Evolutionary conservation across 2,797 vertebrate genomes (phyloP).

Genomic region (Heterohyrax brucei): DNA sequence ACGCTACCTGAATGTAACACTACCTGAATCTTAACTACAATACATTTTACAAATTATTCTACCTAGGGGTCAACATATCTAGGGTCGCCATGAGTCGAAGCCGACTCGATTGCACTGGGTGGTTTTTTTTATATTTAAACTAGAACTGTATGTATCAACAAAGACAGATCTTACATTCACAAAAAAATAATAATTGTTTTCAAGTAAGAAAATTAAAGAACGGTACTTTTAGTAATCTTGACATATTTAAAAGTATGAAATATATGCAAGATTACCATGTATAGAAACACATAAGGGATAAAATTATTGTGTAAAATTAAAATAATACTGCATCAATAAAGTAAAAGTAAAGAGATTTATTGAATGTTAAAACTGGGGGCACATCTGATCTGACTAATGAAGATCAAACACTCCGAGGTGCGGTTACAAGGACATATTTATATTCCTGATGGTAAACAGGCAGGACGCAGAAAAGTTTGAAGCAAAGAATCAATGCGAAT

Average conservation of each 20-base stretch:
- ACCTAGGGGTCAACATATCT: neutral
- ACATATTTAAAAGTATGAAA: slow-evolving; percentile 7
- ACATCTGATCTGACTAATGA: no score
- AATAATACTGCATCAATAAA: no score
- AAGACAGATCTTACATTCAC: neutral
- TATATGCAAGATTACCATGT: neutral
- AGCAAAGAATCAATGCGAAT: no score
- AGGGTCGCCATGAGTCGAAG: no score
- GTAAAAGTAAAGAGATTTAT: no score
- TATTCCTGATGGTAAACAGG: no score
- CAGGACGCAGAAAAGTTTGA: no score
- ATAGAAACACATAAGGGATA: neutral
- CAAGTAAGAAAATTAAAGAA: neutral
- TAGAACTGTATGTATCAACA: neutral
- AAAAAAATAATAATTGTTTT: neutral
- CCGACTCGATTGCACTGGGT: no score
- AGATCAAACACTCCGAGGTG: no score
- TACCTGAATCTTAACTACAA: neutral
- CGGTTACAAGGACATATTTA: no score
- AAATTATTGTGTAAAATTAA: neutral
- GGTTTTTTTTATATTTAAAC: neutral
- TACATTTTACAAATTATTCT: neutral
- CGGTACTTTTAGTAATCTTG: neutral
- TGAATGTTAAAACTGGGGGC: no score
- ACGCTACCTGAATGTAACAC: neutral